Evolutionary conservation across 2,888 invertebrate species (phyloP), one percentile per base, ranked within the genome.

Genomic region (Arctia plantaginis): DNA sequence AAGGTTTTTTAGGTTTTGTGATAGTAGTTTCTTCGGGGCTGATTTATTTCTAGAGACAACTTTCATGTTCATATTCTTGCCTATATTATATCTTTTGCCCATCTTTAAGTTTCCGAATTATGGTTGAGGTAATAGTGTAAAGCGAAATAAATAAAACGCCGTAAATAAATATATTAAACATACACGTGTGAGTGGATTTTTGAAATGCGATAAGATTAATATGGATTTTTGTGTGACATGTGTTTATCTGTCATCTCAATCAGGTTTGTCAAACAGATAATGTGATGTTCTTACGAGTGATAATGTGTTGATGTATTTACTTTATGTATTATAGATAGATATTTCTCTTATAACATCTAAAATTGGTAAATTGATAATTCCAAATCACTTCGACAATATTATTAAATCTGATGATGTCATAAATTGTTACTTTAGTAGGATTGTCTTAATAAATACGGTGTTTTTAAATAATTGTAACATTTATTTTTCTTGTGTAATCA

Each of bases 211-310:
- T 77, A 78, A 80, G 77, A 78, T 69, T 71, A 70, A 69, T 18
- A 41, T 39, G 20, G 44, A 72, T 71, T 67, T 69, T 41, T 74
- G 66, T 74, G 71, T 72, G 72, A 73, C 74, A 76, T 41, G n/a
- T 39, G 30, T 72, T 74, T 73, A 75, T 75, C 71, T 69, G 18
- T 69, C 68, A 66, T 71, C 71, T 73, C 70, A 71, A 75, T 75
- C 77, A 77, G 66, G 71, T 71, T 70, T 71, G 74, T 71, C 72
- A 70, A 66, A 72, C 47, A 74, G 74, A 74, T 77, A 74, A 77
- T 70, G 41, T 69, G 73, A 66, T 76, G 73, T 76, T 73, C 73
- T 73, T 69, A 59, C 66, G 33, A 44, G 66, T 69, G 69, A 76
- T 76, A 70, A 73, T 67, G 66, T 62, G 62, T 62, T 62, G 30